phyloP scores from a whole-genome alignment of 2,797 vertebrate genomes.

The Coreius guichenoti region DNA sequence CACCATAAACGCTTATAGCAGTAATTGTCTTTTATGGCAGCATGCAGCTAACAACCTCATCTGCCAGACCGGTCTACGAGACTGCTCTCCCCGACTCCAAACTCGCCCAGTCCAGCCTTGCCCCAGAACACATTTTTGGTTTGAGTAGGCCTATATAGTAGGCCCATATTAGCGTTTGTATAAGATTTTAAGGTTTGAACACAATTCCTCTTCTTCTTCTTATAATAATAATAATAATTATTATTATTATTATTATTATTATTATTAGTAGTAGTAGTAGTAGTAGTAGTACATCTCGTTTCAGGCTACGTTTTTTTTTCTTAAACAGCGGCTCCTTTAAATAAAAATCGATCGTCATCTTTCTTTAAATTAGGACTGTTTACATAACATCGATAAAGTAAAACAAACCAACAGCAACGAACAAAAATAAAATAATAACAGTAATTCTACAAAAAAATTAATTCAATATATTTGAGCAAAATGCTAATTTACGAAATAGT shows the following conservation, averaged over 20 bases:
- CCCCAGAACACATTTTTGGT: conserved; percentile 17
- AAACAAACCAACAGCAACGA: neutral
- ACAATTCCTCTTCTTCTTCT: neutral
- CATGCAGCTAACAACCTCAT: conserved; percentile 74
- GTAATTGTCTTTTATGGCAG: conserved; percentile 88
- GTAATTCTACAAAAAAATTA: neutral
- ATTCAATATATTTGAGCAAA: neutral
- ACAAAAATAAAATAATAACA: neutral
- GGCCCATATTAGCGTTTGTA: neutral
- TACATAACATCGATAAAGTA: neutral
- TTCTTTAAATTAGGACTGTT: neutral
- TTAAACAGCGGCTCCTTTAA: neutral
- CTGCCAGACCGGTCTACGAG: conserved; percentile 42
- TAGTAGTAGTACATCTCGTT: neutral
- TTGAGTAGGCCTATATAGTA: neutral
- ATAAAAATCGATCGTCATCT: neutral
- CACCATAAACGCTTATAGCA: conserved; percentile 89
- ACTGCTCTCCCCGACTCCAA: conserved; percentile 37
- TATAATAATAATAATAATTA: no score
- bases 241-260: no score
- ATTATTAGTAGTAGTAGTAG: no score
- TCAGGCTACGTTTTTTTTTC: no score
- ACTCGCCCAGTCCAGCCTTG: conserved; percentile 16
- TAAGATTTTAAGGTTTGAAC: neutral
- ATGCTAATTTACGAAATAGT: neutral